phyloP scores from a whole-genome alignment of 2,113 vertebrate species.

The Macaca nemestrina region DNA sequence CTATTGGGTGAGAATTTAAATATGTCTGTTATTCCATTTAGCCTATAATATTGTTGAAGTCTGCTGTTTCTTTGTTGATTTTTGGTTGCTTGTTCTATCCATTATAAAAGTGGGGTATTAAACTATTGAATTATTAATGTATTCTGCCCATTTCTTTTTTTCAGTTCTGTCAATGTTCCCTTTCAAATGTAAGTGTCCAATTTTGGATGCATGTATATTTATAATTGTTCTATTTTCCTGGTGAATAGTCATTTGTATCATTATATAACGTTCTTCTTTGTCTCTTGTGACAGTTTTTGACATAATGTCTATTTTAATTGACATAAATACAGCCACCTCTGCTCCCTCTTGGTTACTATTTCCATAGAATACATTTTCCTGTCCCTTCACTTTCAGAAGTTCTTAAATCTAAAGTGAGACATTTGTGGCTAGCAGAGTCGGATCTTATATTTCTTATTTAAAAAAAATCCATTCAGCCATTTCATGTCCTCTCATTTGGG shows the following conservation, averaged over 20 bases:
- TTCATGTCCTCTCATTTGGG: not conserved
- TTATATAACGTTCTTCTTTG: not conserved
- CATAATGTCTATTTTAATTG: not conserved
- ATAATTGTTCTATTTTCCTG: not conserved
- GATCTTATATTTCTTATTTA: not conserved
- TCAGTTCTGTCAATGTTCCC: not conserved
- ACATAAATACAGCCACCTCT: not conserved
- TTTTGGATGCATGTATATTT: not conserved
- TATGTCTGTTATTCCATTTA: not conserved
- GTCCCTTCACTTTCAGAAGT: not conserved
- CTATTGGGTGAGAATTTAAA: not conserved
- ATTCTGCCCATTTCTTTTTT: not conserved
- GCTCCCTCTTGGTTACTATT: not conserved
- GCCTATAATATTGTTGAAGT: not conserved
- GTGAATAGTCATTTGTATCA: not conserved
- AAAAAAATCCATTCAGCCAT: not conserved
- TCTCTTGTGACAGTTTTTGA: not conserved
- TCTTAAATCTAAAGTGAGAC: not conserved
- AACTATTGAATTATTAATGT: not conserved
- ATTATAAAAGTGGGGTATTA: not conserved
- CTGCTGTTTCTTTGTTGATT: not conserved
- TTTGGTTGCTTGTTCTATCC: not conserved
- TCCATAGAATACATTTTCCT: not conserved
- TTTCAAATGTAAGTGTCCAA: too few species aligned
- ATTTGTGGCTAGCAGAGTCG: not conserved